Evolutionary conservation across 2,888 invertebrate species (phyloP).

Genomic region (Epirrita christyi): DNA sequence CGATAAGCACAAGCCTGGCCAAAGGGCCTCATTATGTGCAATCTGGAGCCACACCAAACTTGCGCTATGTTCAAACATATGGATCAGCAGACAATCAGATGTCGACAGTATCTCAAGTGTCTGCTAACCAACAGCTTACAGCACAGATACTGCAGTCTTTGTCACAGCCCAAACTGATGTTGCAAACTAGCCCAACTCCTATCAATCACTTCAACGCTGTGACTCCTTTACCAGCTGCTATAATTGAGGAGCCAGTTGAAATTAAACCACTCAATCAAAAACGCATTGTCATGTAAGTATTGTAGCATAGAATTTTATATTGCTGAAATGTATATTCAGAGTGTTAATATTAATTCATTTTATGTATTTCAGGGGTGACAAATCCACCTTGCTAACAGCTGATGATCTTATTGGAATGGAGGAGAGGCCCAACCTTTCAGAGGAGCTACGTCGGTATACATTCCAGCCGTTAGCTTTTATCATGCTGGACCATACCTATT

Average conservation of each 20-base stretch:
- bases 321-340: background rate
- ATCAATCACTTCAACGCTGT: conserved; percentile 50
- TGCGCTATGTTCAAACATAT: conserved; percentile 77
- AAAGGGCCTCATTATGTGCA: conserved; percentile 81
- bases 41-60: conserved; percentile 74
- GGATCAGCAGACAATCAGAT: conserved; percentile 66
- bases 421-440: conserved; percentile 76
- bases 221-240: conserved; percentile 42
- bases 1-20: conserved; percentile 65
- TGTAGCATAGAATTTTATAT: background rate
- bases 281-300: conserved; percentile 76
- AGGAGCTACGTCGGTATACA: conserved; percentile 78
- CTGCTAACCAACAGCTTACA: conserved; percentile 86
- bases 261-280: conserved; percentile 67
- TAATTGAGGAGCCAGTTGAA: conserved; percentile 59
- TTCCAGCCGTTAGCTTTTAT: conserved; percentile 75
- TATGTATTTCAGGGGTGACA: conserved; percentile 74
- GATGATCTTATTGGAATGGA: conserved; percentile 82
- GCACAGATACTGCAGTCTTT: conserved; percentile 86
- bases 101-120: conserved; percentile 76
- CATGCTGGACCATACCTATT: conserved; percentile 81
- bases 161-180: conserved; percentile 74
- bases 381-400: conserved; percentile 74
- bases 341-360: conserved; percentile 2
- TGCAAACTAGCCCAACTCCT: conserved; percentile 59